Evolutionary conservation across 2,797 vertebrate genomes (phyloP).

Genomic region (Platyrinchus mystaceus): DNA sequence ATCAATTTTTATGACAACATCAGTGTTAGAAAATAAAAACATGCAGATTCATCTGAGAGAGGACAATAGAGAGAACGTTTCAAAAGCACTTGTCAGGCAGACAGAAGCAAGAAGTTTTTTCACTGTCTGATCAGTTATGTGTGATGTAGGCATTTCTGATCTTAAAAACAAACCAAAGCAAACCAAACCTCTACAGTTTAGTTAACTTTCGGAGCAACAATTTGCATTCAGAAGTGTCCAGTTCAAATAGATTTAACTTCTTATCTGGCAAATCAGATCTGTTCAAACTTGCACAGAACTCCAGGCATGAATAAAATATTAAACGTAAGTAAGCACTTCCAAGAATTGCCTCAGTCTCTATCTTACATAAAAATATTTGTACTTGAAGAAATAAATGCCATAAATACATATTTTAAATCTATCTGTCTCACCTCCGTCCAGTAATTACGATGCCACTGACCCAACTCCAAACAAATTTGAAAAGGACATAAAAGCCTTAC

Average conservation of each 20-base stretch:
- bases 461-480: background rate
- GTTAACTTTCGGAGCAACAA: background rate
- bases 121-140: background rate
- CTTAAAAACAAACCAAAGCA: background rate
- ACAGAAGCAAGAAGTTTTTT: background rate
- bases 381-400: background rate
- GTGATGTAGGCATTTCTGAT: background rate
- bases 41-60: background rate
- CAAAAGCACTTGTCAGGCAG: background rate
- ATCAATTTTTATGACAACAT: background rate
- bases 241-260: background rate
- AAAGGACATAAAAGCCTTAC: background rate
- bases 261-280: background rate
- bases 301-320: background rate
- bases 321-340: background rate
- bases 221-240: background rate
- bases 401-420: background rate
- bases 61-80: background rate
- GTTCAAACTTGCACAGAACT: background rate
- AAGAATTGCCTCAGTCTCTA: background rate
- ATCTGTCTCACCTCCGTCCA: background rate
- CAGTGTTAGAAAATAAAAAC: background rate
- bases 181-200: background rate
- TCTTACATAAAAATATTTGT: background rate
- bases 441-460: background rate